phyloP scores from a whole-genome alignment of 2,888 invertebrate genomes.

The Diaperis boleti region DNA sequence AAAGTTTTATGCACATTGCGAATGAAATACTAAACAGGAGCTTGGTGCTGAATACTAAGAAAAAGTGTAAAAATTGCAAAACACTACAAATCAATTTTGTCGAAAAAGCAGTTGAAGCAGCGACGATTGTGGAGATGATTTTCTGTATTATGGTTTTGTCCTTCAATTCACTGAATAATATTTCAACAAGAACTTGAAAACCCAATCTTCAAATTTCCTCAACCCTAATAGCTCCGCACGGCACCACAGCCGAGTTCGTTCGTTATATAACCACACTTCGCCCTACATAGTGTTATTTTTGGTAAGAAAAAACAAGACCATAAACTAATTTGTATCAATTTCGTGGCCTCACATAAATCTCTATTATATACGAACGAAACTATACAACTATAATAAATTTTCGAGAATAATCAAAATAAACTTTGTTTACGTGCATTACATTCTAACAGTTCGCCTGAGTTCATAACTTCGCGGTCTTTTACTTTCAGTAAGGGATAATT shows the following conservation, averaged over 20 bases:
- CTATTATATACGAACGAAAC: conserved; percentile 28
- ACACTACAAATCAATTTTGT: too few species aligned
- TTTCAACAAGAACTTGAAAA: too few species aligned
- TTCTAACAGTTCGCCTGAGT: conserved; percentile 18
- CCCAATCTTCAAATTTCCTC: too few species aligned
- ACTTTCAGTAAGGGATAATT: conserved; percentile 29
- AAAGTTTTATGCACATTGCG: too few species aligned
- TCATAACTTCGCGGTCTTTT: conserved; percentile 37
- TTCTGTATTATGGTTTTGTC: too few species aligned
- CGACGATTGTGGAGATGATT: too few species aligned
- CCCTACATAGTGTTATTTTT: conserved; percentile 9
- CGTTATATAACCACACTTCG: conserved; percentile 4
- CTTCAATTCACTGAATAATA: too few species aligned
- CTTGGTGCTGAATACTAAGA: too few species aligned
- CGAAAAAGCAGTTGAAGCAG: too few species aligned
- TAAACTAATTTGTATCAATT: conserved; percentile 40
- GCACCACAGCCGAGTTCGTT: conserved; percentile 5
- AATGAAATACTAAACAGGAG: too few species aligned
- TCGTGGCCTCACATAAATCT: conserved; percentile 9
- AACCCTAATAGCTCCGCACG: too few species aligned
- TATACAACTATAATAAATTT: conserved; percentile 39
- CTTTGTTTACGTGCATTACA: conserved; percentile 39
- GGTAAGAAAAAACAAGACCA: conserved; percentile 1
- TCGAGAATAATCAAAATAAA: conserved; percentile 41
- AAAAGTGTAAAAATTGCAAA: too few species aligned